Evolutionary conservation across 1,140 invertebrate genomes (phyloP).

Genomic region (Spodoptera frugiperda): DNA sequence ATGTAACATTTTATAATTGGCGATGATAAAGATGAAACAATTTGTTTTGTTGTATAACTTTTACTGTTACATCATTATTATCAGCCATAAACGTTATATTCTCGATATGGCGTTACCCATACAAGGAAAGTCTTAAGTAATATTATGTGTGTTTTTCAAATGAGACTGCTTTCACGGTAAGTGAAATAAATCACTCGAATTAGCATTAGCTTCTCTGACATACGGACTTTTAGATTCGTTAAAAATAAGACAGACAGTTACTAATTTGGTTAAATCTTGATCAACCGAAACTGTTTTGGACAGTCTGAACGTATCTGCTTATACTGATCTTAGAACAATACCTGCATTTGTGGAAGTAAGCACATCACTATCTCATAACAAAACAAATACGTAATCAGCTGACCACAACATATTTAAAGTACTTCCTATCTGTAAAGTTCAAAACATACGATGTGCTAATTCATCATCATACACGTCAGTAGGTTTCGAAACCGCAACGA

Average conservation of each 20-base stretch:
- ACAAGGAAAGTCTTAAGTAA: not conserved
- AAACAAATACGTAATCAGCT: not conserved
- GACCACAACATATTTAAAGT: not conserved
- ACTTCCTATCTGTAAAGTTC: constrained; percentile 17
- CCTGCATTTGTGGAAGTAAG: no score
- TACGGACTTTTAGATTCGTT: no score
- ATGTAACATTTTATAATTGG: constrained; percentile 23
- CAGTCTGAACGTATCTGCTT: no score
- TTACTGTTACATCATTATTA: constrained; percentile 6
- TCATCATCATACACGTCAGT: constrained; percentile 17
- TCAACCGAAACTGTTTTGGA: no score
- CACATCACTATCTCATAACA: not conserved
- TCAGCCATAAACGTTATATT: not conserved
- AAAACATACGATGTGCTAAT: constrained; percentile 13
- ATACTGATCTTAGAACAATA: no score
- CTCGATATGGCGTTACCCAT: not conserved
- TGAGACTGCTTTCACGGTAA: not conserved
- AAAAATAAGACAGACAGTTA: no score
- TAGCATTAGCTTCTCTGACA: not conserved
- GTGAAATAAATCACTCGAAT: not conserved
- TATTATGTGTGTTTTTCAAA: no score
- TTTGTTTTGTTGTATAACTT: constrained; percentile 29
- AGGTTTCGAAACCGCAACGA: constrained; percentile 14
- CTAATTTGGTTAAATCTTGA: no score
- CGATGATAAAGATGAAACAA: constrained; percentile 4